Evolutionary conservation across 2,888 invertebrate genomes (phyloP).

Genomic region (Tenthredo notha): DNA sequence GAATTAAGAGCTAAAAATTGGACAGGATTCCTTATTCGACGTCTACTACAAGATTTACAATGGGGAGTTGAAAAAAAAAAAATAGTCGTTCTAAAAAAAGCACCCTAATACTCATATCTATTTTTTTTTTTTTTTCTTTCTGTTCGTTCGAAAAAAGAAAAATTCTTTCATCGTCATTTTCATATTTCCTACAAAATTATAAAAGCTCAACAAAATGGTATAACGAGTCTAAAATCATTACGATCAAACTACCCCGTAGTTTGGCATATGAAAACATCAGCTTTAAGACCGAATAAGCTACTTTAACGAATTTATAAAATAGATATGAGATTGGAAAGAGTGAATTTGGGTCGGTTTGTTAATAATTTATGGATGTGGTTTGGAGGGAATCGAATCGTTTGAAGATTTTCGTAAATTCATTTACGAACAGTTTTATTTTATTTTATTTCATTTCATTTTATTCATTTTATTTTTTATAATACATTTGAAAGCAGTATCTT

Average conservation of each 20-base stretch:
- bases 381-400: background rate
- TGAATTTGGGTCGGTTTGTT: background rate
- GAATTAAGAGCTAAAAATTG: too few relatives aligned
- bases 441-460: background rate
- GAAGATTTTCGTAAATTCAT: background rate
- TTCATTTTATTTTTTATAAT: background rate
- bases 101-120: too few relatives aligned
- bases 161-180: too few relatives aligned
- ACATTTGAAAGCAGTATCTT: background rate
- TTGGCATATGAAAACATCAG: background rate
- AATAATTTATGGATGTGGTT: background rate
- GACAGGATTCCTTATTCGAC: too few relatives aligned
- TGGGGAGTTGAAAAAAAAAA: too few relatives aligned
- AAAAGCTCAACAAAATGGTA: background rate
- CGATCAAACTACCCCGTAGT: background rate
- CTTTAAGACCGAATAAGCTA: background rate
- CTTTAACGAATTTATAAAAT: conserved; percentile 17
- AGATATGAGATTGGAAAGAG: background rate
- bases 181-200: too few relatives aligned
- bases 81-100: too few relatives aligned
- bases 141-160: too few relatives aligned
- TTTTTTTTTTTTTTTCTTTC: background rate
- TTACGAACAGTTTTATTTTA: background rate
- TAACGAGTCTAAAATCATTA: background rate
- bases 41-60: too few relatives aligned